Base-by-base conservation (phyloP, 1,140 invertebrate species). In the Orius insidiosus region DNA sequence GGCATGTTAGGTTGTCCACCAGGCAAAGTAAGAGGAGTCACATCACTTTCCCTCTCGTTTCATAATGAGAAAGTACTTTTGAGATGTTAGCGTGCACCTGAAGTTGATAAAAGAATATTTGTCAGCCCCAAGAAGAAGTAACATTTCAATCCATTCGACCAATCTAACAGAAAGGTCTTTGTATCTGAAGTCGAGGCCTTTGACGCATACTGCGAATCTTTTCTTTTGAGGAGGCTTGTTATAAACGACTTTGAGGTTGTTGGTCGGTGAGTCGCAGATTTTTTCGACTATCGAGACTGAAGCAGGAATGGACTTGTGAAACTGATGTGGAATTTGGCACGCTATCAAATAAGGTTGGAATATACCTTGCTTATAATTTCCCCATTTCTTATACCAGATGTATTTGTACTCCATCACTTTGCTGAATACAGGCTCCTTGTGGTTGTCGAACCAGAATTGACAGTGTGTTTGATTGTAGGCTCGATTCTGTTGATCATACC, bases 141-240 rank as follows among this genome's bases (percentile, higher is more conserved):
- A 66, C 33, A 92, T 65, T 62, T 94, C 88, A 49, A 96, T 81
- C 92, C 92, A 96, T 62, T 96, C 90, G n/a, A 94, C 75, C 4
- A 95, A 64, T 9, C 85, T 66, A 0, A 90, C 83, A 0, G 85
- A 89, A 0, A 93, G 60, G 61, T 95, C 90, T 56, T 92, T 84
- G 59, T 90, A 80, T 0, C 89, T 68, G 54, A 94, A 94, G 60
- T 94, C 88, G 9, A 96, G 62, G 0, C 71, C 92, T 67, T 95
- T 96, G 11, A 95, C 89, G 59, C 92, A 96, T 1, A 95, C 88
- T 1, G 87, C 89, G 60, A 95, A 92, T 1, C 79, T 76, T 55
- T 83, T 77, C 33, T 68, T 68, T 24, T 68, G 64, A 50, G 68
- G 67, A 43, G 56, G 63, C 48, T 74, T 73, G 54, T 86, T 75